phyloP scores from a whole-genome alignment of 2,797 vertebrate genomes.

The Sebastes variabilis region DNA sequence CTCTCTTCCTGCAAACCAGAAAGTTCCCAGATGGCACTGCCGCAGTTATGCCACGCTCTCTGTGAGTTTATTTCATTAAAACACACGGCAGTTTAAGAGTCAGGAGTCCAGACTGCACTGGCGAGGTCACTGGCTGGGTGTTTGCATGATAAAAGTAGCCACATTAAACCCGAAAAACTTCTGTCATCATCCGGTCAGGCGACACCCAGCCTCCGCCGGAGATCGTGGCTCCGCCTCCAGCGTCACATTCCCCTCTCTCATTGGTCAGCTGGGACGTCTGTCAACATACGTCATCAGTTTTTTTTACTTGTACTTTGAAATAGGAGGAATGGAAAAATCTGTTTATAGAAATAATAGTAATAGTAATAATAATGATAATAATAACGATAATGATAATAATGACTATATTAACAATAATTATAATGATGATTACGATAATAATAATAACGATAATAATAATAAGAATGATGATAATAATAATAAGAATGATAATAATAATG shows the following conservation, averaged over 20 bases:
- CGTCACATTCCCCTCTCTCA: not conserved
- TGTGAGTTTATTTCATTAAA: not conserved
- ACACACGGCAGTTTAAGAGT: not conserved
- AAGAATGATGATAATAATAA: too few relatives aligned
- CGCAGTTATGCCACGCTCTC: not conserved
- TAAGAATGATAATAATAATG: too few relatives aligned
- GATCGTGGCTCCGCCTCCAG: slow-evolving; percentile 48
- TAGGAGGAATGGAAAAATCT: not conserved
- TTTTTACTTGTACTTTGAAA: not conserved
- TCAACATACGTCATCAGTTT: slow-evolving; percentile 23
- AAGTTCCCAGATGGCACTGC: slow-evolving; percentile 52
- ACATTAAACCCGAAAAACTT: slow-evolving; percentile 66
- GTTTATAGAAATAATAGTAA: too few relatives aligned
- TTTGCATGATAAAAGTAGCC: slow-evolving; percentile 36
- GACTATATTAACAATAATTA: fast-evolving
- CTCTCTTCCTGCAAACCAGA: slow-evolving; percentile 24
- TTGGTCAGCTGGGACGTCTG: slow-evolving; percentile 55
- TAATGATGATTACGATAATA: not conserved
- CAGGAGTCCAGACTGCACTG: not conserved
- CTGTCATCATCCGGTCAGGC: slow-evolving; percentile 85
- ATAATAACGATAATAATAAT: too few relatives aligned
- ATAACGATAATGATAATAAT: too few relatives aligned
- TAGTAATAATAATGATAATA: too few relatives aligned
- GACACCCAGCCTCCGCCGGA: slow-evolving; percentile 73
- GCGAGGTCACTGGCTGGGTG: not conserved